phyloP scores from a whole-genome alignment of 2,888 invertebrate species.

The Himalopsyche kuldschensis region DNA sequence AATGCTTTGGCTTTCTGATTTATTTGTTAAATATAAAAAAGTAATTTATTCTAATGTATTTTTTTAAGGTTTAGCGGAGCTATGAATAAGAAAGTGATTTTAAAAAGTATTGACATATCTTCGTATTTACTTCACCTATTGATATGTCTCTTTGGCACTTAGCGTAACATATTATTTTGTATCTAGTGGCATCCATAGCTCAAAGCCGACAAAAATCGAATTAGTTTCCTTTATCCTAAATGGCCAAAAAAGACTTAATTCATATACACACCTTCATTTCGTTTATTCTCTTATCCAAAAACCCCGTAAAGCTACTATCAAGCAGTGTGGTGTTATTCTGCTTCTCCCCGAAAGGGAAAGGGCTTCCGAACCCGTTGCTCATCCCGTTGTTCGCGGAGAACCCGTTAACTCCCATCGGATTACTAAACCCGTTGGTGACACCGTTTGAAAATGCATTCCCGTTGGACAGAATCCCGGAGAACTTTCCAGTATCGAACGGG shows the following conservation, averaged over 20 bases:
- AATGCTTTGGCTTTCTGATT: too few species aligned
- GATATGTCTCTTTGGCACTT: too few species aligned
- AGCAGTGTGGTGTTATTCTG: constrained; percentile 46
- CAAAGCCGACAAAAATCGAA: too few species aligned
- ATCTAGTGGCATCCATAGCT: too few species aligned
- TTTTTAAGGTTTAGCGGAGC: too few species aligned
- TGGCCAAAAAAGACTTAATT: not conserved
- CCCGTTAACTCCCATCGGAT: constrained; percentile 44
- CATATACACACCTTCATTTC: constrained; percentile 77
- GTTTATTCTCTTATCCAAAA: constrained; percentile 77
- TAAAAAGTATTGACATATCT: too few species aligned
- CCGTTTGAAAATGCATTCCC: constrained; percentile 35
- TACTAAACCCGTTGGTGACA: constrained; percentile 38
- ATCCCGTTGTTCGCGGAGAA: constrained; percentile 53
- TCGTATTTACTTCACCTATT: too few species aligned
- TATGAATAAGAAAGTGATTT: too few species aligned
- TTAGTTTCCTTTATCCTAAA: not conserved
- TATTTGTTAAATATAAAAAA: too few species aligned
- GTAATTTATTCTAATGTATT: too few species aligned
- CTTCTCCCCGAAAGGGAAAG: constrained; percentile 51
- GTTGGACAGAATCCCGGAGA: constrained; percentile 43
- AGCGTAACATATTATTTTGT: too few species aligned
- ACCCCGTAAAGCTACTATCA: constrained; percentile 71
- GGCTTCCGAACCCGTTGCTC: constrained; percentile 55
- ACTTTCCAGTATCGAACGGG: constrained; percentile 85